Base-by-base conservation (phyloP, 2,888 invertebrate genomes). In the Pseudanteris insignis region DNA sequence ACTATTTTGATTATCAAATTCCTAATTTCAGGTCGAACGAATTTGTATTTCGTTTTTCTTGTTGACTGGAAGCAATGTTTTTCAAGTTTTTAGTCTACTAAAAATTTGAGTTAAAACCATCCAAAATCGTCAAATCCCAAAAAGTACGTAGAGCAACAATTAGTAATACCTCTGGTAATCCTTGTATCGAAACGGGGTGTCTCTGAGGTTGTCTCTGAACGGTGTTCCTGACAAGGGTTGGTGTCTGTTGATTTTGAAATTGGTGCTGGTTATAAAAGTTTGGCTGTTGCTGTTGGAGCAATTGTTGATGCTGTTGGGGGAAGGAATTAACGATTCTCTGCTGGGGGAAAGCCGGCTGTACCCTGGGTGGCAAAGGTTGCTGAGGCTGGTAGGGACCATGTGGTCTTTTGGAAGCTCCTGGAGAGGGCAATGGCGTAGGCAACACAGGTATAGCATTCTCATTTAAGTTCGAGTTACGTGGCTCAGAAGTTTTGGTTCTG, bases 241-340 rank as follows among this genome's bases (percentile, higher is more conserved):
- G 64, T 13, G 68, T 67, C 15, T 50, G 69, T n/a, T 66, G 68
- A 14, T 64, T 67, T 2, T 63, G 55, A 24, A 66, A 72, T 30
- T 59, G 47, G 1, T 62, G 65, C 10, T 40, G 44, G 2, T 37
- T 12, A 11, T 46, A 47, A 18, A 55, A 55, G 46, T 63, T 59
- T 57, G 82, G 83, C 1, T 82, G 74, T 48, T 83, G 83, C 47
- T 64, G 68, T 3, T 55, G 48, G 2, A 51, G 82, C 1, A 82
- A 82, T 1, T 82, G 75, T 47, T 83, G 83, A 48, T 63, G 68
- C 18, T 70, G 82, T 78, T 74, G 83, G 75, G 60, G 82, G 75
- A 70, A 85, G 64, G 74, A 73, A 44, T 74, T 76, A 0, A 75
- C 69, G 25, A 78, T 81, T 71, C 80, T 60, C 69, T 74, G 63